A percentile compares a stretch with the other conserved stretches of the same genome.
Conservation (phyloP, 2,113 vertebrate genomes). For the Scytalopus superciliaris region DNA sequence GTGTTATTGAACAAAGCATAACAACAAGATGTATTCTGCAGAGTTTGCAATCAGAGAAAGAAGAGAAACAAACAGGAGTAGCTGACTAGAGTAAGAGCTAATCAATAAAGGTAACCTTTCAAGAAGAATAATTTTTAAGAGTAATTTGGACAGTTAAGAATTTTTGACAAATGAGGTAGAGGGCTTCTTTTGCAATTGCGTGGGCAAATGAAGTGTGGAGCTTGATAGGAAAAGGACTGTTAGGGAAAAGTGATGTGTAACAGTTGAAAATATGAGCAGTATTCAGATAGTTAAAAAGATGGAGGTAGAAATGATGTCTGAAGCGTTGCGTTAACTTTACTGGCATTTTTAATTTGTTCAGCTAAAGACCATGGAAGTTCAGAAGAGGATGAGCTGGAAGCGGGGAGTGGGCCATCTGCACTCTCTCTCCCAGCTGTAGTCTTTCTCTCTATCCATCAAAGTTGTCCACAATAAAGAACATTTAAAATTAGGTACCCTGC, state of each 20-base stretch:
- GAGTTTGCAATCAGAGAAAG: neutral
- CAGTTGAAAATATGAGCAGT: neutral
- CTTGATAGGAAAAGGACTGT: neutral
- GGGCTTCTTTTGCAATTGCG: neutral
- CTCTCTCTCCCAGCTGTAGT: neutral
- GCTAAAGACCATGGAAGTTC: neutral
- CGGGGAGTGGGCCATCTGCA: rapidly evolving
- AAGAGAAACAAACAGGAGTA: neutral
- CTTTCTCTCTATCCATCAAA: neutral
- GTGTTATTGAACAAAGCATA: neutral
- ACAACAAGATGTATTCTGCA: neutral
- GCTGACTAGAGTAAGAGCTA: neutral
- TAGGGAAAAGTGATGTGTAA: neutral
- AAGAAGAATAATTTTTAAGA: neutral
- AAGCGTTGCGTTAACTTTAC: neutral
- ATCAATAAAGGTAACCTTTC: neutral
- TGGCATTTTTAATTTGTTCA: neutral
- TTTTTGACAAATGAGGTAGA: neutral
- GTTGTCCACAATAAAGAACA: neutral
- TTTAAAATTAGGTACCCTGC: neutral
- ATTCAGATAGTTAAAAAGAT: neutral
- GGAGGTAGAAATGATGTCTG: neutral
- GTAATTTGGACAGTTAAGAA: neutral
- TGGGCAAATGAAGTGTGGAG: neutral
- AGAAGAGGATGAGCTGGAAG: neutral